Conservation (phyloP, 2,797 vertebrate genomes). For the Oreonectes daqikongensis region DNA sequence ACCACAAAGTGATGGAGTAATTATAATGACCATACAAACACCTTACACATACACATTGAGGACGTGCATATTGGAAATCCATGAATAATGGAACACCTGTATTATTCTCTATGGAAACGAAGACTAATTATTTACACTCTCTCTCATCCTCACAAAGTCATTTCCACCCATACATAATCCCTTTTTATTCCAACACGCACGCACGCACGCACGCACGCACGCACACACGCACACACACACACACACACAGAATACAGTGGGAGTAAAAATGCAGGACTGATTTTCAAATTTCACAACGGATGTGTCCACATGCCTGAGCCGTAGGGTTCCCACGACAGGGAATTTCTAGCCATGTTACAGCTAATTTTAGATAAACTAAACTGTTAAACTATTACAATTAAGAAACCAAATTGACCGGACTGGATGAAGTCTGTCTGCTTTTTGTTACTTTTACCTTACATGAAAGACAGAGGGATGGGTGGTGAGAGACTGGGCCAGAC, state of each 20-base stretch:
- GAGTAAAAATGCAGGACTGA: neutral
- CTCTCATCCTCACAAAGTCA: constrained; percentile 3
- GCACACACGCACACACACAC: no score
- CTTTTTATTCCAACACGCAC: constrained; percentile 1
- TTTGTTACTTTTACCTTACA: no score
- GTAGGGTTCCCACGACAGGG: neutral
- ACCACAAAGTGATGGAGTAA: constrained; percentile 11
- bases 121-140: constrained; percentile 31
- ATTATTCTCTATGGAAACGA: constrained; percentile 48
- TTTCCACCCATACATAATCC: constrained; percentile 22
- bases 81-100: constrained; percentile 71
- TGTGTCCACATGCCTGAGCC: neutral
- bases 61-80: constrained; percentile 61
- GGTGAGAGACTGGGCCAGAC: neutral
- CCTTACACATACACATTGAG: constrained; percentile 7
- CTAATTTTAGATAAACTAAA: no score
- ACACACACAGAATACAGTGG: neutral
- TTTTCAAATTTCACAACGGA: constrained; percentile 32
- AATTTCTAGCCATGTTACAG: neutral
- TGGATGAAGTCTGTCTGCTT: no score
- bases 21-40: constrained; percentile 23
- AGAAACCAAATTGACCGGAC: no score
- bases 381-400: no score
- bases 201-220: no score
- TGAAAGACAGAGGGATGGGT: neutral